phyloP scores from a whole-genome alignment of 2,113 vertebrate genomes.

The Rhagologus leucostigma region DNA sequence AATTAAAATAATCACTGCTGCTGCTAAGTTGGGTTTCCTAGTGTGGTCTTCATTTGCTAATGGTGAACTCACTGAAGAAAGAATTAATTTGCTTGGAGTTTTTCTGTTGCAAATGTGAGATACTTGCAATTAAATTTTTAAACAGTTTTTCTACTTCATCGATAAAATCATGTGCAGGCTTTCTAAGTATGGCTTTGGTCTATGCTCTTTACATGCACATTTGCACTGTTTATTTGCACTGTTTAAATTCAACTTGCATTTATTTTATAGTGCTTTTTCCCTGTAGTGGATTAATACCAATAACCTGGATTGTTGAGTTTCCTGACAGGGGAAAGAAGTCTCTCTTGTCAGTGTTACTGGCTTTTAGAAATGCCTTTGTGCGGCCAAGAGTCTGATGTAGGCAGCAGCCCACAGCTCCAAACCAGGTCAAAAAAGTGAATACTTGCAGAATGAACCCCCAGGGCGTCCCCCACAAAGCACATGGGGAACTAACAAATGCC shows the following conservation, averaged over 20 bases:
- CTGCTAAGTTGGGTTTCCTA: background rate
- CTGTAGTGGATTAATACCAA: background rate
- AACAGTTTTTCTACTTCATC: background rate
- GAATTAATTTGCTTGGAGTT: background rate
- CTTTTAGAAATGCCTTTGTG: background rate
- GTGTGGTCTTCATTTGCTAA: background rate
- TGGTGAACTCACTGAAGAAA: background rate
- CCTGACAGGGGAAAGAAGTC: background rate
- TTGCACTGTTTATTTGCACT: background rate
- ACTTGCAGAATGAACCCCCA: background rate
- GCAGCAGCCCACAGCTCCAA: background rate
- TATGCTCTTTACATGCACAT: background rate
- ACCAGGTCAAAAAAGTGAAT: background rate
- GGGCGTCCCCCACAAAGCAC: background rate
- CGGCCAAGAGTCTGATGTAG: background rate
- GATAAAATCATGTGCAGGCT: background rate
- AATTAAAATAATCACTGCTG: background rate
- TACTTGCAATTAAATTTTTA: background rate
- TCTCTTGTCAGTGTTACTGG: background rate
- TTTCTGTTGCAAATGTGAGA: background rate
- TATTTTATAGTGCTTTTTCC: background rate
- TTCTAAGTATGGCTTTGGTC: background rate
- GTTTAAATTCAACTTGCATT: background rate
- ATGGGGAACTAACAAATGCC: background rate
- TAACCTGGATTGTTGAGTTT: background rate